Evolutionary conservation across 2,797 vertebrate genomes (phyloP), one percentile per base, ranked within the genome.

Genomic region (Melanotaenia boesemani): DNA sequence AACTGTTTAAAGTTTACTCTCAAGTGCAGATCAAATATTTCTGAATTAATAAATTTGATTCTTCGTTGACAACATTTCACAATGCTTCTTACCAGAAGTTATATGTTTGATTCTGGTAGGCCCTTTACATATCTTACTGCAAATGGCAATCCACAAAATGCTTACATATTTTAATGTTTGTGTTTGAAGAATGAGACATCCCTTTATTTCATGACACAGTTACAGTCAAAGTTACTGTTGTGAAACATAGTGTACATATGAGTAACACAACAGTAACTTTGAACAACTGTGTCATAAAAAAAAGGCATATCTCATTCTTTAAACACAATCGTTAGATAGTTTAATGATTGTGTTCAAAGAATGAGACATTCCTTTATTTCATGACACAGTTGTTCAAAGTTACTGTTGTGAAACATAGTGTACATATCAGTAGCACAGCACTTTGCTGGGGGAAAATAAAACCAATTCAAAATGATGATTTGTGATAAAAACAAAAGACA

Each of bases 281-380:
- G 54, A 28, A 28, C 28, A 28, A 1, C 3, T 26, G 26, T 4
- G 28, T 28, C 28, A 28, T 28, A 28, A 28, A 28, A 28, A 28
- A 28, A 28, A 28, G 28, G 28, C 28, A 28, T 28, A 28, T 28
- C 28, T 28, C 28, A 28, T 28, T 28, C 28, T 28, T 28, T 28
- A 28, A 28, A 28, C 28, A 28, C 28, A 79, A 71, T 56, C 32
- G 63, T 48, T 24, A 50, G 12, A 28, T 0, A 16, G 36, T 59
- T 37, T 5, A 28, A 37, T 63, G 11, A 54, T 8, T 74, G 36
- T 55, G 1, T 32, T 52, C 6, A 67, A 48, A 50, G 7, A 36
- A 55, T 65, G 77, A 76, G 58, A 63, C 75, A 77, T 64, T n/a
- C 37, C 52, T 72, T 59, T 44, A 56, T 50, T 73, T 63, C 0